phyloP scores from a whole-genome alignment of 2,113 vertebrate species.

The Abramis brama region DNA sequence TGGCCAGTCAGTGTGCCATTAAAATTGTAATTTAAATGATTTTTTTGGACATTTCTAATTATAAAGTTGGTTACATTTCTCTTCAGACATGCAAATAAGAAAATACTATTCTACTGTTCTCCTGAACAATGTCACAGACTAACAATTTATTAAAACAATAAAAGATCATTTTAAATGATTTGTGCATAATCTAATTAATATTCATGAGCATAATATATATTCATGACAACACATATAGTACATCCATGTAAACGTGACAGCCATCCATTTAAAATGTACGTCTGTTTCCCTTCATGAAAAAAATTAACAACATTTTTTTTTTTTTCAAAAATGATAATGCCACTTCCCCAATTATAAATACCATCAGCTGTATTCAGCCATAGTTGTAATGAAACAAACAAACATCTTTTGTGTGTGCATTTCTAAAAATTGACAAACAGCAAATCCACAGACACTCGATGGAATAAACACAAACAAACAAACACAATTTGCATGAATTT shows the following conservation, averaged over 20 bases:
- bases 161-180: not conserved
- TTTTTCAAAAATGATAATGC: not conserved
- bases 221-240: not conserved
- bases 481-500: not conserved
- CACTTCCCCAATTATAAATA: not conserved
- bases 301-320: no score
- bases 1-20: not conserved
- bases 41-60: not conserved
- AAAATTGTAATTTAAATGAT: not conserved
- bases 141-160: not conserved
- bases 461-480: not conserved
- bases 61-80: not conserved
- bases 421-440: not conserved
- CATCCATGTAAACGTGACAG: not conserved
- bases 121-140: not conserved
- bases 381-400: not conserved
- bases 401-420: not conserved
- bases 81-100: not conserved
- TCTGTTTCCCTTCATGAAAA: not conserved
- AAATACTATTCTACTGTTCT: not conserved
- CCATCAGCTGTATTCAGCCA: not conserved
- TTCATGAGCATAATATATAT: not conserved
- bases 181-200: slow-evolving; percentile 1
- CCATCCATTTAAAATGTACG: not conserved
- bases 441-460: not conserved